These are phyloP conservation scores for Porites lutea DNA, from an alignment of 64 coral and sea anemone species.

Conservation along the genomic window DNA sequence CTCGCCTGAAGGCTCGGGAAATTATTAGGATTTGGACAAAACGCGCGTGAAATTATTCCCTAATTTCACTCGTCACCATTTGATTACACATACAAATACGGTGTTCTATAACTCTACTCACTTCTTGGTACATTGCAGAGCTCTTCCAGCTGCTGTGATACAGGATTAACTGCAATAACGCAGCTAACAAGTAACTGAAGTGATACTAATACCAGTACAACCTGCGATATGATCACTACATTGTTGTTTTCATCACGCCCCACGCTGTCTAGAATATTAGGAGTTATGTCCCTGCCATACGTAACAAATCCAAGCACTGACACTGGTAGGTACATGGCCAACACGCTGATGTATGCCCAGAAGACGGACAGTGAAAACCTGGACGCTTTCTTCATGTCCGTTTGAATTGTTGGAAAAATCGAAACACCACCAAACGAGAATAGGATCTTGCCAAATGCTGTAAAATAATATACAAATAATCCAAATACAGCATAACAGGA, in stretches of 20 bases:
- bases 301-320: slow-evolving; percentile 83
- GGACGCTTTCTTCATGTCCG: slow-evolving; percentile 87
- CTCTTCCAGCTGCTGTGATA: slow-evolving; percentile 88
- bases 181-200: slow-evolving; percentile 87
- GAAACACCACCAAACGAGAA: slow-evolving; percentile 95
- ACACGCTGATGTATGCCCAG: slow-evolving; percentile 76
- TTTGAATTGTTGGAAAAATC: slow-evolving; percentile 93
- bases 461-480: not conserved
- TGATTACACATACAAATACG: too few species aligned
- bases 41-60: too few species aligned
- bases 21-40: too few species aligned
- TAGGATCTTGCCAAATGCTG: slow-evolving; percentile 91
- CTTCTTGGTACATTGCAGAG: slow-evolving; percentile 62
- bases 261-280: slow-evolving; percentile 79
- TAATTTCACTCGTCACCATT: too few species aligned
- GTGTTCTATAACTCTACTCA: not conserved
- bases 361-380: slow-evolving; percentile 74
- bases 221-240: slow-evolving; percentile 31
- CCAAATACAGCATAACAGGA: too few species aligned
- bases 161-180: slow-evolving; percentile 90
- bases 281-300: slow-evolving; percentile 66
- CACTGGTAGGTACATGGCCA: slow-evolving; percentile 86
- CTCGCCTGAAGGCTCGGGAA: too few species aligned
- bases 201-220: slow-evolving; percentile 69
- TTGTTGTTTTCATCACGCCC: not conserved